Evolutionary conservation across 2,797 vertebrate genomes (phyloP), one percentile per base, ranked within the genome.

Genomic region (Mergus octosetaceus): DNA sequence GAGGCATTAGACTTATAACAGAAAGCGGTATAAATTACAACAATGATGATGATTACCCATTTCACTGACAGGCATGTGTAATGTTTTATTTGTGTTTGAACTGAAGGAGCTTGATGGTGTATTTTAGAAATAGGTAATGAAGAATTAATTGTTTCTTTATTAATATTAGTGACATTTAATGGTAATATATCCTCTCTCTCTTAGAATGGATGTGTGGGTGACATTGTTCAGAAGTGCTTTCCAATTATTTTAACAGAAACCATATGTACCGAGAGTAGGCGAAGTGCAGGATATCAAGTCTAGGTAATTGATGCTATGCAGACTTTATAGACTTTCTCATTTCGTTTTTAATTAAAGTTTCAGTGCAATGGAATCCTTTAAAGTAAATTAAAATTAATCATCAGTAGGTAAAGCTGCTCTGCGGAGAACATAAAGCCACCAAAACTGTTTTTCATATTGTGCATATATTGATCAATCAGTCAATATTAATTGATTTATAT

Each of bases 321-420:
- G 96, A 92, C 87, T 92, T 97, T 92, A 94, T 81, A 84, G 85
- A 82, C 93, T 97, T 97, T 90, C 76, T 92, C 88, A 66, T 93
- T 85, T 96, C 30, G 72, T 96, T 97, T 96, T 97, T 97, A 97
- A 97, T 97, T 96, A 97, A 93, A 95, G 77, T 96, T 97, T 96
- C 92, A 91, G 87, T 95, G 91, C 90, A 96, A 43, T 95, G 90
- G 94, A 97, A 94, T 96, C 82, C 76, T 97, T 96, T 95, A 94
- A 97, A 97, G 91, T 90, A 96, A 96, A 97, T 97, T 92, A 95
- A 97, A 97, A 97, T 96, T 96, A 96, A 95, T 97, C 90, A 94
- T 92, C 65, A 79, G 89, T 95, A 96, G 82, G 81, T 89, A 93
- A 97, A 94, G 47, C 72, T 94, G 74, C 83, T 97, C 62, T 72